Conservation (phyloP, 2,113 vertebrate genomes). For the Seriola dumerili region DNA sequence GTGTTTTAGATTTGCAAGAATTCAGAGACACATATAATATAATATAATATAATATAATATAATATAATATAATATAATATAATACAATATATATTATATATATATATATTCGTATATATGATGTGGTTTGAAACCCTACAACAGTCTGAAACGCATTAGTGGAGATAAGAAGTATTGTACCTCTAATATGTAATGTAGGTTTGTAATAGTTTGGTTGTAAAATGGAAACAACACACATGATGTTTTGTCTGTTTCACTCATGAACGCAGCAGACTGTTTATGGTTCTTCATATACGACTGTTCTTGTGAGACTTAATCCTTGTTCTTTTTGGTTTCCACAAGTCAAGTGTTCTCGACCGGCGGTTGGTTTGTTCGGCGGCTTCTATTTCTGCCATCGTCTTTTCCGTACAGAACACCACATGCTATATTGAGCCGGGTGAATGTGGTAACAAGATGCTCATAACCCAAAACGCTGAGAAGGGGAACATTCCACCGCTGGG, state of each 20-base stretch:
- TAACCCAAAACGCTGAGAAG: conserved; percentile 49
- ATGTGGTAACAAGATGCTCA: conserved; percentile 76
- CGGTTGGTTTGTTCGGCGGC: conserved; percentile 32
- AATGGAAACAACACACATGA: conserved; percentile 29
- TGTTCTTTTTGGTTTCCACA: conserved; percentile 49
- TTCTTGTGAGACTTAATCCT: conserved; percentile 40
- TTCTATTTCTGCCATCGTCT: conserved; percentile 73
- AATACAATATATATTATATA: not conserved
- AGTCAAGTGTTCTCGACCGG: conserved; percentile 54
- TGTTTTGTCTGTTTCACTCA: not conserved
- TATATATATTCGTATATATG: conserved; percentile 2
- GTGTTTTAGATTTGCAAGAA: conserved; percentile 72
- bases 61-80: not conserved
- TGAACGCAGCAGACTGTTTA: not conserved
- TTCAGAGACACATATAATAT: conserved; percentile 15
- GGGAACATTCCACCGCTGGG: conserved; percentile 73
- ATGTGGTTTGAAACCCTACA: conserved; percentile 35
- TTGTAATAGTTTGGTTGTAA: not conserved
- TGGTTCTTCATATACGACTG: conserved; percentile 2
- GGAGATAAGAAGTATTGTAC: conserved; percentile 34
- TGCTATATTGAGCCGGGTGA: conserved; percentile 72
- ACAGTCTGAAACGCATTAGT: conserved; percentile 27
- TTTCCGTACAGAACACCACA: conserved; percentile 73
- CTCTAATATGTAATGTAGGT: conserved; percentile 5
- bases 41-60: too few relatives aligned